A percentile compares a stretch with the other conserved stretches of the same genome.
Evolutionary conservation across 1,140 invertebrate species (phyloP).

Genomic region (Drosophila subpulchrella): DNA sequence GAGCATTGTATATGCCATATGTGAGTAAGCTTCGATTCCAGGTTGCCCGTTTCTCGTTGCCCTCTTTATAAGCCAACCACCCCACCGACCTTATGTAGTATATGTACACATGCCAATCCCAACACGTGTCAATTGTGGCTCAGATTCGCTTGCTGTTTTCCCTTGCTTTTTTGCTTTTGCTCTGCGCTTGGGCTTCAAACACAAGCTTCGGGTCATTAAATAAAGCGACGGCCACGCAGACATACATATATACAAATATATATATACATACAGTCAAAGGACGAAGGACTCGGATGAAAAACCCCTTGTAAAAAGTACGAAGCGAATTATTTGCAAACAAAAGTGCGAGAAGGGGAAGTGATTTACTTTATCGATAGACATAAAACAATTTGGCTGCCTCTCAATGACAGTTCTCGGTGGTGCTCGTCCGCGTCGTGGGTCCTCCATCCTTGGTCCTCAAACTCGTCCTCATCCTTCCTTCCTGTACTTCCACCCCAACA

Average conservation of each 20-base stretch:
- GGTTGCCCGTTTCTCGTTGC: background rate
- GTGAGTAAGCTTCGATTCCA: slow-evolving; percentile 15
- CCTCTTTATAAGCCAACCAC: slow-evolving; percentile 1
- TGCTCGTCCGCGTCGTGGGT: background rate
- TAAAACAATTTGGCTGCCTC: slow-evolving; percentile 70
- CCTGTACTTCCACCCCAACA: slow-evolving; percentile 23
- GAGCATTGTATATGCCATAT: background rate
- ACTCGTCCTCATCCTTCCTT: slow-evolving; percentile 9
- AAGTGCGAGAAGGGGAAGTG: slow-evolving; percentile 58
- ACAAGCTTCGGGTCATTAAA: slow-evolving; percentile 51
- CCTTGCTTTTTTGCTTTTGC: slow-evolving; percentile 15
- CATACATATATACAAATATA: background rate
- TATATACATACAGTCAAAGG: slow-evolving; percentile 22
- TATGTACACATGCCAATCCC: slow-evolving; percentile 36
- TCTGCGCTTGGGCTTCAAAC: slow-evolving; percentile 35
- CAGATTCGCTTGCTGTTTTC: slow-evolving; percentile 19
- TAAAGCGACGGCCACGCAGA: slow-evolving; percentile 32
- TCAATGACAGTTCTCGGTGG: slow-evolving; percentile 25
- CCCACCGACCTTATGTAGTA: background rate
- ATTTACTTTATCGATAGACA: slow-evolving; percentile 77
- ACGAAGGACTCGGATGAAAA: slow-evolving; percentile 27
- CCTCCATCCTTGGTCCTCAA: slow-evolving; percentile 1
- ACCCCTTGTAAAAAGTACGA: slow-evolving; percentile 55
- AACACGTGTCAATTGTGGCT: slow-evolving; percentile 57
- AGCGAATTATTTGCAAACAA: slow-evolving; percentile 62